Percentiles rank a stretch among this genome's conserved stretches.
Evolutionary conservation across 37 sponge, comb jelly and placozoan species (phyloP).

Genomic region (Hexactinellida sp.): DNA sequence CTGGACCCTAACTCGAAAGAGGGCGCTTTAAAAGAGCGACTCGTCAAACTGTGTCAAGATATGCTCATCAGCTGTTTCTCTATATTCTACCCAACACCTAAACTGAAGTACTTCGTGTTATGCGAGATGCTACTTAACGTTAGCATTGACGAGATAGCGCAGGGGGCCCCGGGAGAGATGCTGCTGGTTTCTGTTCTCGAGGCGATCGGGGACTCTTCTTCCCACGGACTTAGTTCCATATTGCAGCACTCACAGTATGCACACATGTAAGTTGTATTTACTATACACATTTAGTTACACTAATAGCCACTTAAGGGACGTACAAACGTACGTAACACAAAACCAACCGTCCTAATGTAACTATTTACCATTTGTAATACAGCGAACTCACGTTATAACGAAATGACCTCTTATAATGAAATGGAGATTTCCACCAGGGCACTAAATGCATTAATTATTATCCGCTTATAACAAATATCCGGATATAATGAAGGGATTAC

Average conservation of each 20-base stretch:
- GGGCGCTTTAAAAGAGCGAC: neutral
- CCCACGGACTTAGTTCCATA: constrained; percentile 53
- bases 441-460: no score
- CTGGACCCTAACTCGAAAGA: neutral
- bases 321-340: no score
- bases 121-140: constrained; percentile 62
- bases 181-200: constrained; percentile 60
- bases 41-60: constrained; percentile 22
- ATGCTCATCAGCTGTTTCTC: constrained; percentile 66
- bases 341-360: no score
- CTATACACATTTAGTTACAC: no score
- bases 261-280: constrained; percentile 31
- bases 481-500: no score
- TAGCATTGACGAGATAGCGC: constrained; percentile 2
- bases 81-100: constrained; percentile 74
- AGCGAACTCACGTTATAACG: no score
- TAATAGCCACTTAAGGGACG: no score
- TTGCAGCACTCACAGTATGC: constrained; percentile 34
- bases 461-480: no score
- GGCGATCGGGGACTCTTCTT: constrained; percentile 52
- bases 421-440: no score
- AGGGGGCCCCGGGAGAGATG: constrained; percentile 52
- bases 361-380: no score
- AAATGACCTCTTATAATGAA: no score
- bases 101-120: constrained; percentile 67